Base-by-base conservation (phyloP, 1,140 invertebrate genomes). In the Drosophila teissieri region DNA sequence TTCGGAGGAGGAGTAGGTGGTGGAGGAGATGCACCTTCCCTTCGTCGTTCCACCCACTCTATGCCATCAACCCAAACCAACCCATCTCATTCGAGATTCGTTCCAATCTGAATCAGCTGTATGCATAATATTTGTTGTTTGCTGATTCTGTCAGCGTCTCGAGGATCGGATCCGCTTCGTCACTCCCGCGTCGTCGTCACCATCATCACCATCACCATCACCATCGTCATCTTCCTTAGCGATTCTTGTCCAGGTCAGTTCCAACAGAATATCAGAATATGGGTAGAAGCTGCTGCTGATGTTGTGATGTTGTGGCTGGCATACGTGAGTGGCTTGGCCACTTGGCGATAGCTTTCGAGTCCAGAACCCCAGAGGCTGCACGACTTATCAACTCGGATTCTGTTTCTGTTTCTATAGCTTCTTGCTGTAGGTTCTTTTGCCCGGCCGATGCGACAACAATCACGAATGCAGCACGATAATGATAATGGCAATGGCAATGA, bases 61-160 rank as follows among this genome's bases (percentile, higher is more conserved):
- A 14, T 15, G 14, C 53, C 37, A 37, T 44, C 34, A 45, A 17
- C 8, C n/a, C 14, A 40, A 17, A 17, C 44, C 58, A 60, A 19
- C 49, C 61, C 53, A 63, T 61, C 22, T 31, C 55, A 55, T 34
- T 37, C 37, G 51, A 40, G 63, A 55, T 58, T 77, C 52, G 74
- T 78, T 65, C 57, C 64, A 73, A 81, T 85, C 77, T 63, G 58
- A 84, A 78, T 86, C 81, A 89, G 83, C 80, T 88, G 83, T 89
- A 89, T 88, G 84, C 84, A 88, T 88, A 89, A 86, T 80, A 64
- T 75, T 68, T 74, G 60, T 75, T 75, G 70, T 84, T 84, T 75
- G 80, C 67, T 84, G 78, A 85, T 85, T 85, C 82, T 78, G 78
- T 83, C 69, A 67, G 72, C 77, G 76, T 73, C 69, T 58, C 68